These are phyloP conservation scores for Tenthredo amoena DNA, from an alignment of 2,888 invertebrate species.

Conservation along the genomic window DNA sequence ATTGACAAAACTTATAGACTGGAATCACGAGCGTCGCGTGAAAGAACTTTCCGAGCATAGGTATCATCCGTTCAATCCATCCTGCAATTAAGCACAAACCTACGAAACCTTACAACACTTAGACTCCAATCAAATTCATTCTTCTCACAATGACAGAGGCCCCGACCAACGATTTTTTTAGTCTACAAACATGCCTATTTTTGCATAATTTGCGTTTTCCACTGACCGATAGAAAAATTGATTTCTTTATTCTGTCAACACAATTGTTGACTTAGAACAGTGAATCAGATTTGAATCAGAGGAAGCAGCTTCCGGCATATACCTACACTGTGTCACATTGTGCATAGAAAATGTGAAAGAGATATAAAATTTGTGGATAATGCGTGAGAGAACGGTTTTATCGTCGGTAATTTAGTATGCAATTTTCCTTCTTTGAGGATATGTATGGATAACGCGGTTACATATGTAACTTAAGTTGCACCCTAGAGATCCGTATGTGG, in stretches of 20 bases:
- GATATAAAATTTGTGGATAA: not conserved
- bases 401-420: not conserved
- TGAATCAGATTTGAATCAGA: not conserved
- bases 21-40: constrained; percentile 19
- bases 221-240: not conserved
- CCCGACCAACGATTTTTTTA: not conserved
- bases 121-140: not conserved
- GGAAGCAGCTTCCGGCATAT: not conserved
- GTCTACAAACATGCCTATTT: not conserved
- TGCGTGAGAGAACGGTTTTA: not conserved
- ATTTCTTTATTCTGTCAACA: not conserved
- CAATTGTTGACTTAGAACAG: not conserved
- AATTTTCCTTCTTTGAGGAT: not conserved
- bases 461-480: not conserved
- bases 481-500: constrained; percentile 40
- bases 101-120: constrained; percentile 11
- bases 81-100: constrained; percentile 8
- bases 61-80: constrained; percentile 17
- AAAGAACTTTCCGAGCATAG: constrained; percentile 1
- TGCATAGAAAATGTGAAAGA: not conserved
- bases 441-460: not conserved
- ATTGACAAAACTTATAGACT: constrained; percentile 10
- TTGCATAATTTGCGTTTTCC: not conserved
- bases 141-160: not conserved
- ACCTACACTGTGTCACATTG: not conserved